A percentile compares a stretch with the other conserved stretches of the same genome.
Conservation (phyloP, 2,113 vertebrate genomes). For the Monarcha castaneiventris region DNA sequence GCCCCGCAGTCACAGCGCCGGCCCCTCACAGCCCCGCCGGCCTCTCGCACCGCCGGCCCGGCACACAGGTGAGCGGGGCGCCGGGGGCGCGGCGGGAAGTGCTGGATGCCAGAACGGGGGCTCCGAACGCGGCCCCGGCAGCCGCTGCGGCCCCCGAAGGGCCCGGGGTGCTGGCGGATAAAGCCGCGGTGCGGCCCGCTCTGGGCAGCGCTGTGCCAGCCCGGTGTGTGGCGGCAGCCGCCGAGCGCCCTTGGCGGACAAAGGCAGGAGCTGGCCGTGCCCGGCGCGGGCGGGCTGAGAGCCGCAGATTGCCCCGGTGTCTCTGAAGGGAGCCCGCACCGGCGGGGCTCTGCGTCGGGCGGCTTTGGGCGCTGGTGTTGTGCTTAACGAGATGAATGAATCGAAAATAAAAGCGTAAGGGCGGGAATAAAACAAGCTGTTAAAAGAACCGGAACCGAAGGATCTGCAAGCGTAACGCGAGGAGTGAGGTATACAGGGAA, state of each 20-base stretch:
- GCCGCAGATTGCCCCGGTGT: fast-evolving
- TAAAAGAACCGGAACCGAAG: neutral
- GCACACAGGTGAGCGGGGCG: neutral
- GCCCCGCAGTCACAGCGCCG: neutral
- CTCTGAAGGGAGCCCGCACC: neutral
- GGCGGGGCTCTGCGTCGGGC: fast-evolving
- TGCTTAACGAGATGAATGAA: fast-evolving
- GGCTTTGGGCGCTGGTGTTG: too few species aligned
- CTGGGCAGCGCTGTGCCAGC: neutral
- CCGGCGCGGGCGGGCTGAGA: fast-evolving
- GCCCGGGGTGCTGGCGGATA: neutral
- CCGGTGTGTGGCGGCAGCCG: neutral
- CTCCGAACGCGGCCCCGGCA: neutral
- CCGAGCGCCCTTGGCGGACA: neutral
- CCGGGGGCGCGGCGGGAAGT: neutral
- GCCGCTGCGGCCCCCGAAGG: neutral
- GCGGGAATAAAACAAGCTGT: neutral
- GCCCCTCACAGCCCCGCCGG: neutral
- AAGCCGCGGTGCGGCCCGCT: neutral
- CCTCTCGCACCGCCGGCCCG: neutral
- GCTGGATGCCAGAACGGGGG: neutral
- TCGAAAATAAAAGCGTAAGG: neutral
- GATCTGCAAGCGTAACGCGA: fast-evolving
- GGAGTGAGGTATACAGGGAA: neutral
- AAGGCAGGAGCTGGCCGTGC: fast-evolving